phyloP scores from a whole-genome alignment of 2,113 vertebrate genomes.

The Nerophis ophidion region DNA sequence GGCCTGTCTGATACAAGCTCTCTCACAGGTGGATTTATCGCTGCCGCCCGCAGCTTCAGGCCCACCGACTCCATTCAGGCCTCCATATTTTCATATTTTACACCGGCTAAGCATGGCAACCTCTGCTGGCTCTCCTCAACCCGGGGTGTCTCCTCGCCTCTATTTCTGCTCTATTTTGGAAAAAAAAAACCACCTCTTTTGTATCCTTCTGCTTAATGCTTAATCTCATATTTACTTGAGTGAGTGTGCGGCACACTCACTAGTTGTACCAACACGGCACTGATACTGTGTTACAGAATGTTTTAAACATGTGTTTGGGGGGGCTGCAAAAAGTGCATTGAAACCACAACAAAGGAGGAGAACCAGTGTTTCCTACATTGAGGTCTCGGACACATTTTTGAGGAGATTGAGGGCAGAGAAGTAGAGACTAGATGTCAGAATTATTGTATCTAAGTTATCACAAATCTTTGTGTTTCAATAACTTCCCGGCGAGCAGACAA shows the following conservation, averaged over 20 bases:
- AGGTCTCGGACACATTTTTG: too few relatives aligned
- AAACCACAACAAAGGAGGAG: too few relatives aligned
- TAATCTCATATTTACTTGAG: neutral
- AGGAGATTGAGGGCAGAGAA: too few relatives aligned
- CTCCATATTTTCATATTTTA: slow-evolving; percentile 63
- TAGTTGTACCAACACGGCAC: neutral
- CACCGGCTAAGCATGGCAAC: slow-evolving; percentile 52
- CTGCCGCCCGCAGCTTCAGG: slow-evolving; percentile 61
- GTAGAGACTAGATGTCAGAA: too few relatives aligned
- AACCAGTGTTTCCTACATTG: too few relatives aligned
- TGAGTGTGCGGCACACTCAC: too few relatives aligned
- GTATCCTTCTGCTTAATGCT: neutral
- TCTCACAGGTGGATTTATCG: slow-evolving; percentile 77
- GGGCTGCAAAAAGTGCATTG: too few relatives aligned
- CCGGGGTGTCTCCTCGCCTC: slow-evolving; percentile 41
- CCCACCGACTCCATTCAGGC: slow-evolving; percentile 55
- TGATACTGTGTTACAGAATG: neutral
- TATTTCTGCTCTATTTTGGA: slow-evolving; percentile 41
- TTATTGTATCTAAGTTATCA: too few relatives aligned
- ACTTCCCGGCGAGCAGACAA: too few relatives aligned
- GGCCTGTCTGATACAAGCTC: slow-evolving; percentile 71
- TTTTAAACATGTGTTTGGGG: too few relatives aligned
- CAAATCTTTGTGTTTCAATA: too few relatives aligned
- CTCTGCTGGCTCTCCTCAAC: slow-evolving; percentile 57
- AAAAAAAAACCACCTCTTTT: slow-evolving; percentile 14